phyloP scores from a whole-genome alignment of 2,888 invertebrate species.

The Pollenia labialis region DNA sequence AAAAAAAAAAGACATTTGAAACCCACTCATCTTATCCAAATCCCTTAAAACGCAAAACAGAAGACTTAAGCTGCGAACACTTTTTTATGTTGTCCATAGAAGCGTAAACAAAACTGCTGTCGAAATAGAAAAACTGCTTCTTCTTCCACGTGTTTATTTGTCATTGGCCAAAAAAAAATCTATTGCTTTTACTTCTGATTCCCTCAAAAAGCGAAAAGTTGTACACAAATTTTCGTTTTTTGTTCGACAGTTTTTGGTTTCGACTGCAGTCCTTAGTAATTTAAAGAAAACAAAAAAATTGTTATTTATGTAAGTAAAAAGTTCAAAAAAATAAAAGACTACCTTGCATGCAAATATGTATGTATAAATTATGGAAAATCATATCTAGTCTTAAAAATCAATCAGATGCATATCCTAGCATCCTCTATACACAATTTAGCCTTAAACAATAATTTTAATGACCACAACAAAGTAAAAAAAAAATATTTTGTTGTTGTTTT shows the following conservation, averaged over 20 bases:
- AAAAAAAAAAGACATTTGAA: too few species aligned
- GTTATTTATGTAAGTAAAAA: conserved; percentile 44
- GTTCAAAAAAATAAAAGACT: background rate
- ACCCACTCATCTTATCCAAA: too few species aligned
- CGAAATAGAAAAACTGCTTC: too few species aligned
- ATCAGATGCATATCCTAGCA: conserved; percentile 65
- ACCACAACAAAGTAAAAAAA: conserved; percentile 19
- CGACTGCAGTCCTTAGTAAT: too few species aligned
- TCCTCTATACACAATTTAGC: conserved; percentile 67
- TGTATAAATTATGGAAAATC: conserved; percentile 45
- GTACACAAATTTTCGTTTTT: conserved; percentile 1
- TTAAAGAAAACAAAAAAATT: conserved; percentile 37
- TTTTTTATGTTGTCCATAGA: background rate
- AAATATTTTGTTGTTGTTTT: conserved; percentile 52
- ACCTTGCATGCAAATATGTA: conserved; percentile 50
- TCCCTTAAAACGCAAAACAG: background rate
- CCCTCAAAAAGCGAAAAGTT: too few species aligned
- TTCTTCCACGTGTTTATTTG: too few species aligned
- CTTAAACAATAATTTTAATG: conserved; percentile 71
- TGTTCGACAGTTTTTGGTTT: background rate
- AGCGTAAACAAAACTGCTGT: too few species aligned
- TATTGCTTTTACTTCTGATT: too few species aligned
- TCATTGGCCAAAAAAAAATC: too few species aligned
- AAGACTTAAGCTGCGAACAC: conserved; percentile 36
- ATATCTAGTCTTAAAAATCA: conserved; percentile 66